These are phyloP conservation scores for Drosophila biarmipes DNA, from an alignment of 1,140 invertebrate genomes.

Conservation along the genomic window DNA sequence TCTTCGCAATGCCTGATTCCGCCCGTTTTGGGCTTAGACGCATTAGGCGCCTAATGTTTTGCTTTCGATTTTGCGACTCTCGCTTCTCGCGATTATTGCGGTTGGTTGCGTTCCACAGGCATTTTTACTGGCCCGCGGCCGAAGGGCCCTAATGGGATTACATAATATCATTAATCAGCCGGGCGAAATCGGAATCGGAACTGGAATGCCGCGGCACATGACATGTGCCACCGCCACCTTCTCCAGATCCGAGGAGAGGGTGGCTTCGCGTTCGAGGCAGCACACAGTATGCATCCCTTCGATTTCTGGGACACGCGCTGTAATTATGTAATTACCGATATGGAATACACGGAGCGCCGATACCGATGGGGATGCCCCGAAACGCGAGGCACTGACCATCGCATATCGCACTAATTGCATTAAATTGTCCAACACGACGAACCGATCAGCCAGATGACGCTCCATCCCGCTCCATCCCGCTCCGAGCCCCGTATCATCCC, in stretches of 20 bases:
- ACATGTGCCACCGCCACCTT: slow-evolving; percentile 61
- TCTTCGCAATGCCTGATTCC: not conserved
- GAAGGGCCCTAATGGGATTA: slow-evolving; percentile 66
- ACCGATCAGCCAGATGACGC: slow-evolving; percentile 65
- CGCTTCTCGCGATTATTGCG: slow-evolving; percentile 71
- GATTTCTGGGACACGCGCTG: slow-evolving; percentile 60
- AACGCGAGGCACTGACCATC: slow-evolving; percentile 20
- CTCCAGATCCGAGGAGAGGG: not conserved
- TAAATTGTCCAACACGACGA: slow-evolving; percentile 71
- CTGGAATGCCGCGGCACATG: slow-evolving; percentile 26
- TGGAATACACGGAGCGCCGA: slow-evolving; percentile 11
- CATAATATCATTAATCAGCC: slow-evolving; percentile 78
- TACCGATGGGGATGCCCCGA: slow-evolving; percentile 17
- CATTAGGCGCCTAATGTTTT: slow-evolving; percentile 74
- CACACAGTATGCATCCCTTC: slow-evolving; percentile 10
- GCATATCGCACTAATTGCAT: slow-evolving; percentile 79
- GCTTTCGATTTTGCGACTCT: slow-evolving; percentile 32
- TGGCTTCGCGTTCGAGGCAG: not conserved
- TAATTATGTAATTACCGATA: slow-evolving; percentile 74
- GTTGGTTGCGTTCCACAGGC: slow-evolving; percentile 58
- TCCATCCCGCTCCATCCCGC: not conserved
- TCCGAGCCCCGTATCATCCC: slow-evolving; percentile 22
- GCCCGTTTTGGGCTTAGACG: slow-evolving; percentile 41
- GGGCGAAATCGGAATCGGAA: slow-evolving; percentile 54
- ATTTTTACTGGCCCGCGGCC: slow-evolving; percentile 14